Conservation (phyloP, 1,140 invertebrate genomes). For the Drosophila azteca region DNA sequence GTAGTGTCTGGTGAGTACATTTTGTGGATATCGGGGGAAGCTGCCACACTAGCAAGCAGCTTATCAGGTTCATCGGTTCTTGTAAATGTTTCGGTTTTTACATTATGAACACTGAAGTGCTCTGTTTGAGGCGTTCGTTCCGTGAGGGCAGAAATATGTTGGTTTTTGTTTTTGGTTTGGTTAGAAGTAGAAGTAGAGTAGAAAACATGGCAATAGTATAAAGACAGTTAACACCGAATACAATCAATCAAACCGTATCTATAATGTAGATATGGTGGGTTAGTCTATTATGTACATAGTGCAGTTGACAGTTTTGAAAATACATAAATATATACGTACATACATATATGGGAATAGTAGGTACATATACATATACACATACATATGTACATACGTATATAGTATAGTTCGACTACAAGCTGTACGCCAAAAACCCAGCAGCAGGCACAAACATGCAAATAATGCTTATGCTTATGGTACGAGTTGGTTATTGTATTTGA, state of each 20-base stretch:
- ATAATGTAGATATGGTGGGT: slow-evolving; percentile 50
- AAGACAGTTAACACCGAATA: slow-evolving; percentile 79
- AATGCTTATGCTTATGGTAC: slow-evolving; percentile 60
- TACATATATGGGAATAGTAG: no score
- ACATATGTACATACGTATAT: slow-evolving; percentile 4
- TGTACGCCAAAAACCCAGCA: slow-evolving; percentile 70
- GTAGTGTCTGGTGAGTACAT: slow-evolving; percentile 79
- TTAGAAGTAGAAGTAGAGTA: slow-evolving; percentile 65
- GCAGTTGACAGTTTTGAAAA: slow-evolving; percentile 41
- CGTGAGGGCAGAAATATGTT: slow-evolving; percentile 42
- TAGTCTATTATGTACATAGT: slow-evolving; percentile 72
- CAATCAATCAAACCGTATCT: slow-evolving; percentile 51
- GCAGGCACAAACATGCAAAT: slow-evolving; percentile 79
- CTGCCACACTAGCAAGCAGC: slow-evolving; percentile 80
- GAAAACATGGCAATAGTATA: slow-evolving; percentile 70
- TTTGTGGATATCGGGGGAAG: slow-evolving; percentile 46
- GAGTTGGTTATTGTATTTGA: slow-evolving; percentile 37
- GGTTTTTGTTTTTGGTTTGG: slow-evolving; percentile 12
- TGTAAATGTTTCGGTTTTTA: slow-evolving; percentile 77
- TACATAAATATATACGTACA: slow-evolving; percentile 11
- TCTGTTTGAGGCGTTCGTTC: slow-evolving; percentile 80
- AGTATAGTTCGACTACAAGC: slow-evolving; percentile 58
- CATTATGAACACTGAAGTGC: slow-evolving; percentile 83
- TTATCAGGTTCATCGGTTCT: slow-evolving; percentile 80
- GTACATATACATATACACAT: background rate